phyloP scores from a whole-genome alignment of 2,888 invertebrate genomes.

The Drosophila tanythrix region DNA sequence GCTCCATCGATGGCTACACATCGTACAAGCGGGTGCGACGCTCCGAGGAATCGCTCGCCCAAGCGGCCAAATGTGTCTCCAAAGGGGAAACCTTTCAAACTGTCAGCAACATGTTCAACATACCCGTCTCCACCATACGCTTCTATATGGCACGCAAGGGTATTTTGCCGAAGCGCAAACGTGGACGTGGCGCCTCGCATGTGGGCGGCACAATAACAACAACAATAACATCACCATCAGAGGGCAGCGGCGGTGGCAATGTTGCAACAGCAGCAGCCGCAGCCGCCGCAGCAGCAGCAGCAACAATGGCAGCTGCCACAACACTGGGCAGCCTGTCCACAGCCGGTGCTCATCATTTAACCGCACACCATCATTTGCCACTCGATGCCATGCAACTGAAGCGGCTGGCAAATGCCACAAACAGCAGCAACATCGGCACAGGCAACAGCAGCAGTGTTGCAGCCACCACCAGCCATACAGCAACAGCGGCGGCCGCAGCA shows the following conservation, averaged over 20 bases:
- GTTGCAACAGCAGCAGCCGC: conserved; percentile 35
- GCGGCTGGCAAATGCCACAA: conserved; percentile 37
- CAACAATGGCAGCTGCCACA: conserved; percentile 60
- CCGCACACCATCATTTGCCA: conserved; percentile 24
- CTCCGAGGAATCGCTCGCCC: conserved; percentile 91
- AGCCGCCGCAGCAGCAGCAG: conserved; percentile 46
- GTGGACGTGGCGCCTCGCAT: conserved; percentile 89
- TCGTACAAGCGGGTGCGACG: conserved; percentile 88
- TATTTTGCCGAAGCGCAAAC: conserved; percentile 91
- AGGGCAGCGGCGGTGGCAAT: conserved; percentile 13
- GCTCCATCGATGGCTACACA: conserved; percentile 67
- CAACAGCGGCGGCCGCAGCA: neutral
- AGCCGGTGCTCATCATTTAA: conserved; percentile 51
- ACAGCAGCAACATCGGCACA: neutral
- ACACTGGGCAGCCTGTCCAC: conserved; percentile 51
- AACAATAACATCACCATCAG: conserved; percentile 35
- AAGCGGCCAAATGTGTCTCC: conserved; percentile 94
- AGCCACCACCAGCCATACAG: neutral
- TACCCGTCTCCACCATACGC: conserved; percentile 94
- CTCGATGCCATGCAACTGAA: conserved; percentile 50
- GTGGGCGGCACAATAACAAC: conserved; percentile 68
- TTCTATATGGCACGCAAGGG: conserved; percentile 96
- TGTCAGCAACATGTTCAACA: conserved; percentile 94
- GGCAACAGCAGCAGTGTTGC: neutral
- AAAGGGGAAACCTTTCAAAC: conserved; percentile 94